phyloP scores from a whole-genome alignment of 2,113 vertebrate genomes.

The Microcebus griseorufus region DNA sequence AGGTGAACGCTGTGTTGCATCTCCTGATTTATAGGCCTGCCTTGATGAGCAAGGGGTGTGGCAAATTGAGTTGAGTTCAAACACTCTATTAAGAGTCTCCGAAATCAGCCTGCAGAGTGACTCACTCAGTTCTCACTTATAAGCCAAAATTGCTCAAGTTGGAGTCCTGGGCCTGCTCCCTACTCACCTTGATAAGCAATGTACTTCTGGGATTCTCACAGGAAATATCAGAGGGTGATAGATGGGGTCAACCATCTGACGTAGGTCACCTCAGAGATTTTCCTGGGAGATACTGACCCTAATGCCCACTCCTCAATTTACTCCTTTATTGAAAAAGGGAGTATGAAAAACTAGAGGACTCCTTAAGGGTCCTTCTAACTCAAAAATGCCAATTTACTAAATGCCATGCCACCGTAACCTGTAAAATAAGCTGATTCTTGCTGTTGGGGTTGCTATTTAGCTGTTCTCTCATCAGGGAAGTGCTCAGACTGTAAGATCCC shows the following conservation, averaged over 20 bases:
- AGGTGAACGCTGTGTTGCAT: slow-evolving; percentile 49
- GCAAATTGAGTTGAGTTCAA: slow-evolving; percentile 65
- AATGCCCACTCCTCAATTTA: not conserved
- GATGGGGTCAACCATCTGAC: not conserved
- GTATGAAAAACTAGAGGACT: not conserved
- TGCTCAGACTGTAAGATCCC: slow-evolving; percentile 10
- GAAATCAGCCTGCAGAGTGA: slow-evolving; percentile 49
- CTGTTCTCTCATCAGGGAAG: slow-evolving; percentile 31
- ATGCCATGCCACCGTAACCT: not conserved
- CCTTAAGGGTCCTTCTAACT: not conserved
- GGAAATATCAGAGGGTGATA: slow-evolving; percentile 26
- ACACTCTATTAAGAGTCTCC: slow-evolving; percentile 48
- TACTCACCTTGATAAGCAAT: slow-evolving; percentile 18
- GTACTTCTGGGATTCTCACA: not conserved
- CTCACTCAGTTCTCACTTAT: slow-evolving; percentile 59
- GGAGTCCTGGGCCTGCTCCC: not conserved
- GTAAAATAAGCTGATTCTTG: not conserved
- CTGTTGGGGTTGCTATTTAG: slow-evolving; percentile 4
- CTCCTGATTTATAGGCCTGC: slow-evolving; percentile 59
- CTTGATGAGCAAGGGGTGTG: slow-evolving; percentile 60
- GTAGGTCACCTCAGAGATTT: slow-evolving; percentile 17
- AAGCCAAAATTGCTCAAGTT: slow-evolving; percentile 48
- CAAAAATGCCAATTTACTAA: slow-evolving; percentile 4
- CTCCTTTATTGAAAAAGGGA: not conserved
- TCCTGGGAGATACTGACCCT: not conserved